Evolutionary conservation across 2,888 invertebrate genomes (phyloP), one percentile per base, ranked within the genome.

Genomic region (Rotaria sp.): DNA sequence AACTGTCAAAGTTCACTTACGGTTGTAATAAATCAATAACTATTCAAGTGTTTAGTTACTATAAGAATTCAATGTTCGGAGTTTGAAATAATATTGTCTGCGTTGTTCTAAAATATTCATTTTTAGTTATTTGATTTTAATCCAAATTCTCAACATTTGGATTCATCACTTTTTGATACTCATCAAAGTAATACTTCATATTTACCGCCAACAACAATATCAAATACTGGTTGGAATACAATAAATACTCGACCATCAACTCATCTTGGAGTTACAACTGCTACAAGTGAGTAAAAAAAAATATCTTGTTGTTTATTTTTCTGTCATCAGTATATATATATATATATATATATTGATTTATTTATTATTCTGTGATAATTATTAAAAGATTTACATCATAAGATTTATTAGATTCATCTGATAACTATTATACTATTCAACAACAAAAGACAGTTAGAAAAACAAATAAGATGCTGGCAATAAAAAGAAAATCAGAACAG

Each of bases 41-140:
- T 11, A 11, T 45, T 45, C 45, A 45, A 8, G 13, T 11, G 45
- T 45, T 4, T 45, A 45, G 13, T 45, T 45, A 45, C 45, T 45
- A 45, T 8, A 45, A 45, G 45, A 45, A 45, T 45, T 45, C 13
- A n/a, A n/a, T n/a, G n/a, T n/a, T n/a, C n/a, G n/a, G n/a, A n/a
- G n/a, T n/a, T n/a, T n/a, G n/a, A n/a, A n/a, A n/a, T n/a, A n/a
- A n/a, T n/a, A n/a, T n/a, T n/a, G n/a, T n/a, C n/a, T n/a, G n/a
- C n/a, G n/a, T n/a, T n/a, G 50, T 52, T 52, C 21, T 10, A 4
- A 52, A 24, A 52, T 52, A 52, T 13, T 45, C 45, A 4, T 80
- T 45, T 45, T 15, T 80, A 80, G 80, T 45, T 80, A 80, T 80
- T 80, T 45, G 80, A 80, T 80, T 13, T 80, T 21, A 80, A 80